Base-by-base conservation (phyloP, 2,797 vertebrate species). In the Pseudocheirus occidentalis region DNA sequence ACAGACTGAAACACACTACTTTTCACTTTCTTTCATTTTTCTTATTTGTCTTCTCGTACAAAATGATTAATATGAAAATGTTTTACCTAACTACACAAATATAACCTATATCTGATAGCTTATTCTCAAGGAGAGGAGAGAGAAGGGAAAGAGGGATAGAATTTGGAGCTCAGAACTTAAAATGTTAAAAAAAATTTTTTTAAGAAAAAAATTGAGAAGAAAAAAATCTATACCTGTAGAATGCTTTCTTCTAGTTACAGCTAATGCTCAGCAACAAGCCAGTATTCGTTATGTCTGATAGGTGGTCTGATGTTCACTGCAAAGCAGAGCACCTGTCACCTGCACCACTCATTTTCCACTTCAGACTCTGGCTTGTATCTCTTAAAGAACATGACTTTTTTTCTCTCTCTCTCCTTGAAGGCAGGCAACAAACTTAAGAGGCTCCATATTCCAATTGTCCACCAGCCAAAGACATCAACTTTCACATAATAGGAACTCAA, bases 181-280 rank as follows among this genome's bases (percentile, higher is more conserved):
- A 73, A 73, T 73, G n/a, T 40, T n/a, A 10, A 29, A 66, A 66
- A n/a, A n/a, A 62, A 34, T 14, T 11, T 34, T 62, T n/a, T 40
- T 21, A 73, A 29, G 27, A 58, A 58, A 58, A 58, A 58, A 58
- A 29, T 58, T 58, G 10, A 58, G 28, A 28, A 73, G 34, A 40
- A 73, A 73, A 62, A 96, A 94, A 92, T 14, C 40, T 92, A 93
- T 81, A 81, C 73, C n/a, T 87, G 21, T 40, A 87, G 73, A 46
- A 87, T 87, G 34, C 16, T 73, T 73, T 73, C 16, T 73, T 73
- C n/a, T 40, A 40, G n/a, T 40, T 40, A 73, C 66, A 40, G 18
- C 18, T 73, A 40, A 73, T 73, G 40, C 24, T 87, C 9, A 87
- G 27, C 66, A 81, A 40, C 40, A 87, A 87, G 24, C 40, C 21